phyloP scores from a whole-genome alignment of 2,797 vertebrate genomes.

The Coregonus suidteri region DNA sequence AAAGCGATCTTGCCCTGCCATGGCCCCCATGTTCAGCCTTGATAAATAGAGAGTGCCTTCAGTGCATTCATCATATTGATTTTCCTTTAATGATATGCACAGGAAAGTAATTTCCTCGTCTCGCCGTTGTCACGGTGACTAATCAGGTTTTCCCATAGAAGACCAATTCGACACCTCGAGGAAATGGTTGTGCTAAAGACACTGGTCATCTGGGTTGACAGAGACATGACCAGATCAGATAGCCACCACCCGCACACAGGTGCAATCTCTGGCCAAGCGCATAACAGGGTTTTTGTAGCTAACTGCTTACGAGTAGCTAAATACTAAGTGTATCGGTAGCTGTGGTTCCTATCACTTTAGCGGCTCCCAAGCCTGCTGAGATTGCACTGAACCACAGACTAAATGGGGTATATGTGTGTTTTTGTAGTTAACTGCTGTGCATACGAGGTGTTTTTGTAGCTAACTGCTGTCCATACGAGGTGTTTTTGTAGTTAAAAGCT shows the following conservation, averaged over 20 bases:
- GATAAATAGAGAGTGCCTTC: slow-evolving; percentile 77
- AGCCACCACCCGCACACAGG: slow-evolving; percentile 48
- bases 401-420: neutral
- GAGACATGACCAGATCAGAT: slow-evolving; percentile 60
- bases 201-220: slow-evolving; percentile 72
- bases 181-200: slow-evolving; percentile 77
- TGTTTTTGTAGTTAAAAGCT: too few relatives aligned
- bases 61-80: slow-evolving; percentile 84
- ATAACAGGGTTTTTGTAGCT: too few relatives aligned
- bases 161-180: slow-evolving; percentile 76
- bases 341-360: too few relatives aligned
- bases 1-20: slow-evolving; percentile 48
- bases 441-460: too few relatives aligned
- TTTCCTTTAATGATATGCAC: slow-evolving; percentile 87
- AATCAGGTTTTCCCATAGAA: slow-evolving; percentile 78
- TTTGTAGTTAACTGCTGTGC: too few relatives aligned
- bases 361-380: neutral
- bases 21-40: slow-evolving; percentile 67
- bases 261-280: slow-evolving; percentile 62
- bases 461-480: too few relatives aligned
- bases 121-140: slow-evolving; percentile 83
- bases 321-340: slow-evolving; percentile 59
- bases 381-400: neutral
- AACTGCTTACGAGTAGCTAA: too few relatives aligned
- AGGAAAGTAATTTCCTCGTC: slow-evolving; percentile 87